Base-by-base conservation (phyloP, 2,888 invertebrate genomes). In the Ptilodon capucinus region DNA sequence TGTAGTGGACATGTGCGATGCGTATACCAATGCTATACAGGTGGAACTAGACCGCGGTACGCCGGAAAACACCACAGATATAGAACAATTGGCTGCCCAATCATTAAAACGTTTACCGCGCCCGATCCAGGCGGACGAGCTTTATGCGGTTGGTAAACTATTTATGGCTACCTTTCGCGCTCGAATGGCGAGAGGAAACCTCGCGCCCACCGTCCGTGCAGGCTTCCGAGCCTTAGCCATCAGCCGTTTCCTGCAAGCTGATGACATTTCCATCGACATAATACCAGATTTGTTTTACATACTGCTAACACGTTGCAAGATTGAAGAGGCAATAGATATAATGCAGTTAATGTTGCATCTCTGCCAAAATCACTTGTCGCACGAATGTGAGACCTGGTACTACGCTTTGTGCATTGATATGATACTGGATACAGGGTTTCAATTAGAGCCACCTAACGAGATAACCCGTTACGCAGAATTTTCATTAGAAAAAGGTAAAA, bases 321-420 rank as follows among this genome's bases (percentile, higher is more conserved):
- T 93, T 55, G 74, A 81, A 57, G 92, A 92, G 71, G 87, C 92
- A 2, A 71, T 93, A 11, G 91, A 92, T 47, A 67, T 92, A 30
- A 63, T 88, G 30, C 76, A 80, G 38, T 71, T 91, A 47, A 62
- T 89, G 14, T 63, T 81, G 42, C 65, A 68, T 23, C 60, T 86
- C 46, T 62, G 64, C 11, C 66, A 77, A 48, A 71, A 62, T 45
- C 64, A 71, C 46, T 49, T 64, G 38, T 71, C 80, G 11, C 65
- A 76, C 42, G 81, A 79, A 40, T 75, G 74, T 51, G 85, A 89
- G 62, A 84, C 81, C 8, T 92, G 92, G 89, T 94, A 93, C 60
- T 92, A 92, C 57, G 92, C 93, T 0, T 80, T 93, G 28, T 92
- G 92, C 53, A 81, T 93, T 46, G 93, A 93, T 44, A 68, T 93